Evolutionary conservation across 2,888 invertebrate genomes (phyloP), one percentile per base, ranked within the genome.

Genomic region (Molanna angustata): DNA sequence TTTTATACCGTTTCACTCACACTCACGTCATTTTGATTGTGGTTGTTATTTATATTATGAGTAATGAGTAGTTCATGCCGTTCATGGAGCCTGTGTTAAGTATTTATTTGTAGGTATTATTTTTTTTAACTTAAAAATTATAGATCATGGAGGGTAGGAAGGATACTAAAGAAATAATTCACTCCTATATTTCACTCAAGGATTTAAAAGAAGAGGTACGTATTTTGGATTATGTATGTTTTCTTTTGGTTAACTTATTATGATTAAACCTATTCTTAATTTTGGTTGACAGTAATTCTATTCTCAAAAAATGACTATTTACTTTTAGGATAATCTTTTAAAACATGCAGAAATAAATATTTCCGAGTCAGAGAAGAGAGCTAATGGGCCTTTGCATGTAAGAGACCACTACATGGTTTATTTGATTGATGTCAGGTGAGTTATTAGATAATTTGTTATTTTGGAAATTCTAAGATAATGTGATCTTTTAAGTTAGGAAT

Each of bases 381-480:
- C 85, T 40, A 88, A 86, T 68, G 84, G 86, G 35, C 82, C 87
- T 7, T 69, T 88, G 43, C 87, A 88, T 69, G 78, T 88, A 48
- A 74, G 86, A 64, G 88, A 88, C 67, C 86, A 84, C 72, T 87
- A 85, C 67, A 88, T 86, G 0, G 88, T 88, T 32, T 88, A 88
- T 72, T 77, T 88, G 66, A 83, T 88, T 64, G 87, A 88, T 76
- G 81, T 86, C 56, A 88, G 86, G 88, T 88, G 74, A 78, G 82
- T 33, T 33, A 11, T 27, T n/a, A n/a, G n/a, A n/a, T n/a, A n/a
- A n/a, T n/a, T n/a, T n/a, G n/a, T n/a, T n/a, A n/a, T n/a, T n/a
- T n/a, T n/a, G n/a, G n/a, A n/a, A n/a, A n/a, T n/a, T n/a, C n/a
- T n/a, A n/a, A n/a, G n/a, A n/a, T n/a, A n/a, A n/a, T n/a, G n/a